Conservation (phyloP, 92 coral and sea anemone genomes). For the Desmophyllum pertusum region DNA sequence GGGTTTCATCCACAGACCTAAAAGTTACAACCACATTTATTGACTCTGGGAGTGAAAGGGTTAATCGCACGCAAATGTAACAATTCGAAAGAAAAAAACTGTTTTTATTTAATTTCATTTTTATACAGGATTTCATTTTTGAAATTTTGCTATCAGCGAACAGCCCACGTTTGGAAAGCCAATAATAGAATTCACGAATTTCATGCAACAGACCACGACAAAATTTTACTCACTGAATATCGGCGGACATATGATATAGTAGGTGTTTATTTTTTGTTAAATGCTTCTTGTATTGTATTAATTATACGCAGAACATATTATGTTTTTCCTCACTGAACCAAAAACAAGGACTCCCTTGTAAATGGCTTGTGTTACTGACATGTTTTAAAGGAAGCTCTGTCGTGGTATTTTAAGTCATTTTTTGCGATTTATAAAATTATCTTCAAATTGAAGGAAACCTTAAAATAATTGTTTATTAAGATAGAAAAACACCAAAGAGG, state of each 20-base stretch:
- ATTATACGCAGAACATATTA: not conserved
- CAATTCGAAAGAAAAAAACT: not conserved
- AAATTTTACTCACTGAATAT: not conserved
- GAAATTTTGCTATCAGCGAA: not conserved
- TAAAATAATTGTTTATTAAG: too few relatives aligned
- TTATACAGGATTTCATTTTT: not conserved
- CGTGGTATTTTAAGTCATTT: too few relatives aligned
- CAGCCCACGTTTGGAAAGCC: not conserved
- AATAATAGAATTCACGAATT: not conserved
- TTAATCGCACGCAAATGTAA: too few relatives aligned
- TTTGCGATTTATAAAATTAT: too few relatives aligned
- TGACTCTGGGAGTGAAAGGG: too few relatives aligned
- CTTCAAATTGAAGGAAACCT: too few relatives aligned
- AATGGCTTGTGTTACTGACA: not conserved
- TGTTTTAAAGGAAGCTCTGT: too few relatives aligned
- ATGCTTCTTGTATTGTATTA: conserved; percentile 2
- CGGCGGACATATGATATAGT: not conserved
- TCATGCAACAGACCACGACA: not conserved
- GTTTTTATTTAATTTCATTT: too few relatives aligned
- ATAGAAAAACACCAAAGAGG: too few relatives aligned
- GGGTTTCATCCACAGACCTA: too few relatives aligned
- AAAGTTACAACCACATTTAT: too few relatives aligned
- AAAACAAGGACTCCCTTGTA: not conserved
- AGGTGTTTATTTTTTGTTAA: not conserved
- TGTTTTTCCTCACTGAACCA: not conserved